Conservation (phyloP, 2,888 invertebrate species). For the Actias luna region DNA sequence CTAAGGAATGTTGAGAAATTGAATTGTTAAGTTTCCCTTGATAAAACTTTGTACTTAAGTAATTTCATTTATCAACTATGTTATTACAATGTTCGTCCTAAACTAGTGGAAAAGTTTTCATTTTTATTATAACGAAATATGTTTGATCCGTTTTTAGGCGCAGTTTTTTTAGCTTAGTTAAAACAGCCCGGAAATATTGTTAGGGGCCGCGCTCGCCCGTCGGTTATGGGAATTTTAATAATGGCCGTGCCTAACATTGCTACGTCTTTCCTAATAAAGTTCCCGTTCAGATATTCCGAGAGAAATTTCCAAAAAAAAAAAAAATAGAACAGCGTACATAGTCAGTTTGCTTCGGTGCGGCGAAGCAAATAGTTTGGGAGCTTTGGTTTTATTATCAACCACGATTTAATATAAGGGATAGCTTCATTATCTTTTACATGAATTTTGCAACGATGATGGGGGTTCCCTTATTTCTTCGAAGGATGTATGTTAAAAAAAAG, state of each 20-base stretch:
- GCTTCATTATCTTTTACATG: neutral
- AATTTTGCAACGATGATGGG: neutral
- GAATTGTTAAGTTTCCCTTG: neutral
- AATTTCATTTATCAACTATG: neutral
- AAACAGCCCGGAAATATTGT: constrained; percentile 58
- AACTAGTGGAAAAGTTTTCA: constrained; percentile 48
- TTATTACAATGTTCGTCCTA: constrained; percentile 21
- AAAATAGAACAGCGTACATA: no score
- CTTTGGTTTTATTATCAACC: neutral
- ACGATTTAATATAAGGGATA: neutral
- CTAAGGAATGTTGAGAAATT: neutral
- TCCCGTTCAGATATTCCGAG: constrained; percentile 26
- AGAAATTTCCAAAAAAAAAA: constrained; percentile 16
- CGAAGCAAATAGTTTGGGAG: constrained; percentile 11
- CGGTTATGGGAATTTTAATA: constrained; percentile 58
- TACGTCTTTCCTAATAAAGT: constrained; percentile 47
- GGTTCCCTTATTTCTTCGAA: neutral
- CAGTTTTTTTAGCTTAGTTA: constrained; percentile 59
- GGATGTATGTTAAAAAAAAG: no score
- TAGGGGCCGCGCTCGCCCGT: constrained; percentile 42
- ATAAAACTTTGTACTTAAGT: neutral
- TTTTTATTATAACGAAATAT: constrained; percentile 63
- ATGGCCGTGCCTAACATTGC: constrained; percentile 36
- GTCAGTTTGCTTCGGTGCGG: constrained; percentile 8
- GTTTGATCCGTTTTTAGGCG: constrained; percentile 65